Percentiles rank a stretch among this genome's conserved stretches.
Conservation (phyloP, 2,797 vertebrate species). For the Carduelis carduelis region DNA sequence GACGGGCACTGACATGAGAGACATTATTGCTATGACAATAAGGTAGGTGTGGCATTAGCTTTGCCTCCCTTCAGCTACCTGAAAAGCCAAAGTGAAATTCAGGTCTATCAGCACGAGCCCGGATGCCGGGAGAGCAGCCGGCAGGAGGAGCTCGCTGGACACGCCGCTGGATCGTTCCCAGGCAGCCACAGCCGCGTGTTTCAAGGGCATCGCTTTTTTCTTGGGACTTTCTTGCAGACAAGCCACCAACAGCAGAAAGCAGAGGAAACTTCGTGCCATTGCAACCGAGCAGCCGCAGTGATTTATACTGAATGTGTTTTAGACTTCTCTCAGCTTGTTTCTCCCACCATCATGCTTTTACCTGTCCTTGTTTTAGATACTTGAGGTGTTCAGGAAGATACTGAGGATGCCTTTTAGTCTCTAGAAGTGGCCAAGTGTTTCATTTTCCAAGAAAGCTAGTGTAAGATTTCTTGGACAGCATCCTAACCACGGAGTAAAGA, state of each 20-base stretch:
- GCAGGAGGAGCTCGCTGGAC: slow-evolving; percentile 61
- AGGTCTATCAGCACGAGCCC: rapidly evolving
- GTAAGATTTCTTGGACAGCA: background rate
- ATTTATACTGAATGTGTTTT: background rate
- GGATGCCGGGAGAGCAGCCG: background rate
- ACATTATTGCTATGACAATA: background rate
- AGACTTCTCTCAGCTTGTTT: background rate
- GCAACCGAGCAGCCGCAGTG: background rate
- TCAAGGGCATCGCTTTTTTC: background rate
- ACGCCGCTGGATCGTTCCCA: background rate
- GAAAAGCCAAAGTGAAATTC: background rate
- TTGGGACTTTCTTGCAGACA: background rate
- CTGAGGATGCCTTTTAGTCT: background rate
- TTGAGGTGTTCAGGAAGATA: background rate
- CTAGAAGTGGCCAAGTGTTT: background rate
- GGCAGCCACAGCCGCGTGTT: background rate
- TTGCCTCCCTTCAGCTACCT: background rate
- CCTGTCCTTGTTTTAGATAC: background rate
- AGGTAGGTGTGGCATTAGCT: background rate
- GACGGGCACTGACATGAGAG: background rate
- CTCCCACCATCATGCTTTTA: background rate
- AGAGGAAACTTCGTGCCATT: background rate
- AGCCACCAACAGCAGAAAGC: background rate
- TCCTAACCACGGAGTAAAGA: background rate
- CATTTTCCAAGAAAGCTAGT: background rate